Evolutionary conservation across 37 sponge, comb jelly and placozoan species (phyloP).

Genomic region (Petrosia ficiformis): DNA sequence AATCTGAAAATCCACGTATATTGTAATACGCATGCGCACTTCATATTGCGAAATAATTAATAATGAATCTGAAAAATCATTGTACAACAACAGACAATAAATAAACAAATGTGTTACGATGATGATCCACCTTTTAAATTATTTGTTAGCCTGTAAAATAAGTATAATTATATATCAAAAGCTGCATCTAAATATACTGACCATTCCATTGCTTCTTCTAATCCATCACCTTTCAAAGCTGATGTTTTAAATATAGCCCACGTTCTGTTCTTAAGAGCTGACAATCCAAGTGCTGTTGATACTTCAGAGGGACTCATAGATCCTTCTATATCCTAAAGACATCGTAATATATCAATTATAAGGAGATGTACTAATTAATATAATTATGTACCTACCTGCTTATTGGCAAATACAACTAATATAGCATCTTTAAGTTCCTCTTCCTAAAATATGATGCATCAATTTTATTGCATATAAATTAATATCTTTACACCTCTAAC

Average conservation of each 20-base stretch:
- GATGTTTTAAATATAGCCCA: conserved; percentile 99
- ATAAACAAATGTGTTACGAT: not conserved
- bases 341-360: not conserved
- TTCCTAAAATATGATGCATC: conserved; percentile 56
- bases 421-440: conserved; percentile 92
- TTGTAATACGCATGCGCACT: not conserved
- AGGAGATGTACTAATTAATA: not conserved
- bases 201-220: conserved; percentile 99
- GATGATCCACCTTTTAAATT: not conserved
- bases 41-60: not conserved
- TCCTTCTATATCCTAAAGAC: conserved; percentile 87
- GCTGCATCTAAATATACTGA: too few species aligned
- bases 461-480: not conserved
- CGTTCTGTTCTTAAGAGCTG: conserved; percentile 94
- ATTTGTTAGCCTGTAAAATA: too few species aligned
- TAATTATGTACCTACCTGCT: conserved; percentile 67
- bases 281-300: conserved; percentile 86
- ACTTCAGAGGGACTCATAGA: conserved; percentile 95
- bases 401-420: conserved; percentile 96
- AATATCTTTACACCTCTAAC: conserved; percentile 78
- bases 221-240: conserved; percentile 93
- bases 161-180: too few species aligned
- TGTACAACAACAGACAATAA: not conserved
- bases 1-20: not conserved
- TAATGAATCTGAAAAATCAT: not conserved